These are phyloP conservation scores for Dermatemys mawii DNA, from an alignment of 2,113 vertebrate species.

Conservation along the genomic window DNA sequence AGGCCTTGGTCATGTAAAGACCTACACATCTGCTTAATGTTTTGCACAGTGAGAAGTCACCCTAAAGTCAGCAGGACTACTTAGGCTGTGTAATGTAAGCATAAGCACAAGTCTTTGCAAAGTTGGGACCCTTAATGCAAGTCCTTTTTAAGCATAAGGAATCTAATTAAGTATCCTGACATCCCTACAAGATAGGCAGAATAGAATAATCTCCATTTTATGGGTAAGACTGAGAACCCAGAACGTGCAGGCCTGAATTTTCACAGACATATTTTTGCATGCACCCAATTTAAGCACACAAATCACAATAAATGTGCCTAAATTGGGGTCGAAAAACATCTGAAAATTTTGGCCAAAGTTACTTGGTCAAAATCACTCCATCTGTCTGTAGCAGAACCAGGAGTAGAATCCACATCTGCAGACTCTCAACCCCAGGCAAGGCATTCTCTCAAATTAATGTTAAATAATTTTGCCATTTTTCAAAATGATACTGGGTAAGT, in stretches of 20 bases:
- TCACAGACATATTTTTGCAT: background rate
- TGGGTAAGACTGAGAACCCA: background rate
- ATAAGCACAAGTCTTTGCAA: background rate
- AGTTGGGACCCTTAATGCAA: slow-evolving; percentile 6
- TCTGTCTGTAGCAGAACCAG: slow-evolving; percentile 56
- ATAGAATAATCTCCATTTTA: background rate
- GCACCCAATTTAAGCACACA: slow-evolving; percentile 9
- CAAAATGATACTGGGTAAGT: slow-evolving; percentile 11
- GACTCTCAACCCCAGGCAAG: slow-evolving; percentile 42
- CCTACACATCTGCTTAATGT: background rate
- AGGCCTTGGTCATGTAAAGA: slow-evolving; percentile 31
- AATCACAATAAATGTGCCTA: slow-evolving; percentile 15
- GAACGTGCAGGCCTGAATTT: background rate
- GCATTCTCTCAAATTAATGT: slow-evolving; percentile 42
- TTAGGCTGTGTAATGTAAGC: slow-evolving; percentile 55
- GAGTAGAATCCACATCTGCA: slow-evolving; percentile 56
- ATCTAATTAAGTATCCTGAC: background rate
- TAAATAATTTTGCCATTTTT: slow-evolving; percentile 55
- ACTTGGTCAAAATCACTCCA: slow-evolving; percentile 57
- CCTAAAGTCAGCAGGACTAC: slow-evolving; percentile 47
- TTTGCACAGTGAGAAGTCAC: slow-evolving; percentile 43
- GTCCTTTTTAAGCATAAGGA: slow-evolving; percentile 19
- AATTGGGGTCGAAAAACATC: slow-evolving; percentile 1
- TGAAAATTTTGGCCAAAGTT: slow-evolving; percentile 59
- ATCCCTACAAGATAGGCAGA: background rate